Evolutionary conservation across 2,113 vertebrate species (phyloP).

Genomic region (Casuarius casuarius): DNA sequence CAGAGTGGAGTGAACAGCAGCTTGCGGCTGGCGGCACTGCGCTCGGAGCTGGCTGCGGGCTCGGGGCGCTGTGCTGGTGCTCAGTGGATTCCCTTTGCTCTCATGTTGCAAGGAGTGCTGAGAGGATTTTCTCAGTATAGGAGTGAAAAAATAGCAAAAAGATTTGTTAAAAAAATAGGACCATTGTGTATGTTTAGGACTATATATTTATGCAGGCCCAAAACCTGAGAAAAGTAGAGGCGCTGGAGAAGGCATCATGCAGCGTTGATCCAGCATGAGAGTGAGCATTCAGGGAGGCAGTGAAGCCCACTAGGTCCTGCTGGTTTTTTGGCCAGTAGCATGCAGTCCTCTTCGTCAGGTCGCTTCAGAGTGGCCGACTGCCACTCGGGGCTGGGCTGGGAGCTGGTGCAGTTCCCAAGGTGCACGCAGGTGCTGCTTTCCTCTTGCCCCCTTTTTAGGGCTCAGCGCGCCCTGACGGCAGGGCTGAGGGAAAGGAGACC

Average conservation of each 20-base stretch:
- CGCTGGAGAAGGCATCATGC: not conserved
- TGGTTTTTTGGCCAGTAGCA: not conserved
- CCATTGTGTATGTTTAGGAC: not conserved
- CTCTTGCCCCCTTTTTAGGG: not conserved
- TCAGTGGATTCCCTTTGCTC: not conserved
- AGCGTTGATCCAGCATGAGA: not conserved
- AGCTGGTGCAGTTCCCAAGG: not conserved
- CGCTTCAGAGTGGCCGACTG: not conserved
- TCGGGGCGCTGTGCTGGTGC: not conserved
- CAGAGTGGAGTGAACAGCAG: not conserved
- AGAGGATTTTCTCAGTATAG: not conserved
- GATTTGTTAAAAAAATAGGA: not conserved
- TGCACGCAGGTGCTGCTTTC: not conserved
- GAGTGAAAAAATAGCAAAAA: not conserved
- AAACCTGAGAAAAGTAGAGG: accelerated
- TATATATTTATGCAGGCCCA: not conserved
- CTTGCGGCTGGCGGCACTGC: not conserved
- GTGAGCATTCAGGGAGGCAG: not conserved
- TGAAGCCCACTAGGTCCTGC: not conserved
- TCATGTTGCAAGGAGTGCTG: not conserved
- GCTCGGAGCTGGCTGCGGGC: accelerated
- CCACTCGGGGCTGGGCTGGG: not conserved
- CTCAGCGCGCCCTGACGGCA: not conserved
- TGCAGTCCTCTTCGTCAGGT: not conserved
- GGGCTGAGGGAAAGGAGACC: not conserved